Evolutionary conservation across 2,888 invertebrate species (phyloP), one percentile per base, ranked within the genome.

Genomic region (Erebia aethiops): DNA sequence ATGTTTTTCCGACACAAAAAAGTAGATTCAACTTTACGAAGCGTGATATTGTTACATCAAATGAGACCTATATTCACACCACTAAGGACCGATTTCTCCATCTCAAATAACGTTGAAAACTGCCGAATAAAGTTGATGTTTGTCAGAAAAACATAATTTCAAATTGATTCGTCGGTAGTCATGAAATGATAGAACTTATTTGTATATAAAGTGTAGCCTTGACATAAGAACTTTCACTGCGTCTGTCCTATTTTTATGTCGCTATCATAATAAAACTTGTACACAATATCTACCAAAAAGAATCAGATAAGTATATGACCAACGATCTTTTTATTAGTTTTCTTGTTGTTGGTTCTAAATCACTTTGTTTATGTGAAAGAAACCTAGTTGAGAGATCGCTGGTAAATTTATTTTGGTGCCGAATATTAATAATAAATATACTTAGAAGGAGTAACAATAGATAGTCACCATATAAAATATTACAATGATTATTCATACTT

Each of bases 261-360:
- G 16, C 10, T 43, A 9, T 21, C 49, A 8, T 49, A 14, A 62
- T 49, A 62, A 62, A 62, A 49, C 21, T 62, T 49, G 62, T 21
- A 21, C 46, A 49, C 8, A 49, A 62, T 43, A 43, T 13, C 61
- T 43, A 9, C 14, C 62, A 49, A 14, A 62, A 21, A 46, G 46
- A 46, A 49, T 18, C 49, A 49, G 21, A 61, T 61, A n/a, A n/a
- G n/a, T n/a, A n/a, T n/a, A n/a, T 8, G n/a, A 51, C 16, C 16
- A 16, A 16, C n/a, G 2, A 52, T 54, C 0, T 54, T 62, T 62
- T 18, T 43, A 43, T 62, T 43, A 18, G 14, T 18, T 14, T 57
- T 57, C 11, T 61, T 61, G 46, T 46, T 43, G 43, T 46, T 46
- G 10, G 35, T 57, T 1, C 10, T 62, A n/a, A 43, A 18, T 61